phyloP scores from a whole-genome alignment of 2,888 invertebrate genomes.

The Limnephilus lunatus region DNA sequence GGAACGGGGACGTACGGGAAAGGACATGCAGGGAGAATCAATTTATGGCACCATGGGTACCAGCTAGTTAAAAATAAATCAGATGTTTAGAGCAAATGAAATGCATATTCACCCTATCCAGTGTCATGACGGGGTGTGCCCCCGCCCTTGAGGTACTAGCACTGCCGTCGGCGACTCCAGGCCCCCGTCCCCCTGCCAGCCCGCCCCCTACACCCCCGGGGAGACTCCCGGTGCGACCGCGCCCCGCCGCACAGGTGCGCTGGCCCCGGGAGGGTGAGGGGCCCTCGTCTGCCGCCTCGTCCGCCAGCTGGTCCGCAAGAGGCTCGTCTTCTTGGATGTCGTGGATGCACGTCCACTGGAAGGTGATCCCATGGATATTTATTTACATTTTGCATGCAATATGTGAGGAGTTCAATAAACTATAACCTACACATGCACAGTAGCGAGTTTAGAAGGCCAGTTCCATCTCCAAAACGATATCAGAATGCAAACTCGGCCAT shows the following conservation, averaged over 20 bases:
- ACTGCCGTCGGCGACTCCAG: not conserved
- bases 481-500: too few relatives aligned
- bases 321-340: slow-evolving; percentile 85
- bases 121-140: slow-evolving; percentile 20
- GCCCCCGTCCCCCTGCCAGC: not conserved
- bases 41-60: too few relatives aligned
- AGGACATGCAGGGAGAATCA: too few relatives aligned
- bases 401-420: too few relatives aligned
- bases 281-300: slow-evolving; percentile 67
- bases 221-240: slow-evolving; percentile 8
- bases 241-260: not conserved
- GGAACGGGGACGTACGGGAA: too few relatives aligned
- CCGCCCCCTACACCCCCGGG: not conserved
- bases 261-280: slow-evolving; percentile 64
- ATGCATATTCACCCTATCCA: slow-evolving; percentile 45
- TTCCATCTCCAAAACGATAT: too few relatives aligned
- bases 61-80: too few relatives aligned
- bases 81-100: not conserved
- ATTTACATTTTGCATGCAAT: not conserved
- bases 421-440: too few relatives aligned
- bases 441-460: too few relatives aligned
- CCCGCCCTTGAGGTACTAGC: slow-evolving; percentile 8
- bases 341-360: slow-evolving; percentile 95
- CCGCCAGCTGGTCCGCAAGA: slow-evolving; percentile 67
- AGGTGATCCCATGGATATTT: slow-evolving; percentile 62